Evolutionary conservation across 1,140 invertebrate genomes (phyloP).

Genomic region (Drosophila sturtevanti): DNA sequence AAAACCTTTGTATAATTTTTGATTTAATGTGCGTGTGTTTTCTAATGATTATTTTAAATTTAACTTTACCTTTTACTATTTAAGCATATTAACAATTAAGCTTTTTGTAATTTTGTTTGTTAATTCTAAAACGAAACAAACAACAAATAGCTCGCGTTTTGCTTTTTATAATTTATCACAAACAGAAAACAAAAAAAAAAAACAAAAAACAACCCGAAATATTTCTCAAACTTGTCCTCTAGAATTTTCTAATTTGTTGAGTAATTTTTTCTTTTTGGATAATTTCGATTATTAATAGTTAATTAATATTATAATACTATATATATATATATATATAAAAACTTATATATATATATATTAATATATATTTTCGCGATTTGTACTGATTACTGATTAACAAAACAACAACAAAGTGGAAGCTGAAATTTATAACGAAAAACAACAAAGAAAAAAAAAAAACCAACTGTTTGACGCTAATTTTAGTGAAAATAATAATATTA

Average conservation of each 20-base stretch:
- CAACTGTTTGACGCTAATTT: conserved; percentile 68
- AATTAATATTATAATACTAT: conserved; percentile 59
- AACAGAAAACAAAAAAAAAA: conserved; percentile 8
- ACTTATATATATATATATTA: conserved; percentile 29
- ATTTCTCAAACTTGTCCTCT: conserved; percentile 3
- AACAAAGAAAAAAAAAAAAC: conserved; percentile 38
- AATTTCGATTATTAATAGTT: conserved; percentile 53
- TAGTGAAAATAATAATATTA: conserved; percentile 54
- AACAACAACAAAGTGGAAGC: conserved; percentile 32
- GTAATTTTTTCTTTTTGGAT: conserved; percentile 22
- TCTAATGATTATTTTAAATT: conserved; percentile 47
- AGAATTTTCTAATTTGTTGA: conserved; percentile 22
- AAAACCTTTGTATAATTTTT: conserved; percentile 21
- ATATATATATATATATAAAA: conserved; percentile 13
- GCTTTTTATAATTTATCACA: conserved; percentile 1
- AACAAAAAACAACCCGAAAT: conserved; percentile 6
- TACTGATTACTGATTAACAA: conserved; percentile 78
- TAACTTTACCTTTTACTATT: conserved; percentile 67
- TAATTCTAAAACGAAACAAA: conserved; percentile 47
- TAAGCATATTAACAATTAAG: conserved; percentile 78
- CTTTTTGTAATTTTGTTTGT: conserved; percentile 68
- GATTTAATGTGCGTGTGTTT: conserved; percentile 1
- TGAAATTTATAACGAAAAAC: conserved; percentile 43
- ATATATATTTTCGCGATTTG: conserved; percentile 70
- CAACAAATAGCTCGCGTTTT: conserved; percentile 17